Evolutionary conservation across 2,888 invertebrate genomes (phyloP).

Genomic region (Trisateles emortualis): DNA sequence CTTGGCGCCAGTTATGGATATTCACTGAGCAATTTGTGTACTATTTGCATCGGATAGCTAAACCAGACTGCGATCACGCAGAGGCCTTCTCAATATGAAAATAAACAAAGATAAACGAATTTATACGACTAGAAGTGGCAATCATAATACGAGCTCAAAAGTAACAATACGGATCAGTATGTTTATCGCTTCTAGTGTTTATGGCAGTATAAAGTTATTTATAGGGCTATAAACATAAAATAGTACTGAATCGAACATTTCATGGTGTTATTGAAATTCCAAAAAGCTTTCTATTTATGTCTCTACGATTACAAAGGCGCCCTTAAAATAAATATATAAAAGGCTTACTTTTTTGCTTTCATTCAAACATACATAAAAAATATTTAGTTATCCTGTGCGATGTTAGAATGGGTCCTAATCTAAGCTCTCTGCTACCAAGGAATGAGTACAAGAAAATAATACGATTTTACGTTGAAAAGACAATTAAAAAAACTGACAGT

Average conservation of each 20-base stretch:
- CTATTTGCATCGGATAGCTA: constrained; percentile 75
- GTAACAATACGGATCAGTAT: constrained; percentile 3
- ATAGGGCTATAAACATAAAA: background rate
- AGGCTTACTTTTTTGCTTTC: no score
- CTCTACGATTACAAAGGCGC: background rate
- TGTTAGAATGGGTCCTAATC: no score
- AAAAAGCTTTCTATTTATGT: background rate
- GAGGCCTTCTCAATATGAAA: constrained; percentile 67
- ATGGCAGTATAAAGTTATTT: constrained; percentile 12
- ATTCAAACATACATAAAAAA: no score
- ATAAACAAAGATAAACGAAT: constrained; percentile 67
- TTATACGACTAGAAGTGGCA: constrained; percentile 40
- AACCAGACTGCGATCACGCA: constrained; percentile 73
- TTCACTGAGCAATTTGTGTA: constrained; percentile 77
- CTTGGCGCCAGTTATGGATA: constrained; percentile 72
- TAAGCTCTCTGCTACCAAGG: no score
- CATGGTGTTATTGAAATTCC: background rate
- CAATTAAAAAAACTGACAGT: background rate
- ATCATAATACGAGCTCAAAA: constrained; percentile 7
- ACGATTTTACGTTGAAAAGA: no score
- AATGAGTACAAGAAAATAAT: no score
- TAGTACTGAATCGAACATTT: background rate
- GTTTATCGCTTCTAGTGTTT: constrained; percentile 8
- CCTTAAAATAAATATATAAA: no score
- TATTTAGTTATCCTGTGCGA: no score